A percentile compares a stretch with the other conserved stretches of the same genome.
Conservation (phyloP, 2,888 invertebrate species). For the Tipula unca region DNA sequence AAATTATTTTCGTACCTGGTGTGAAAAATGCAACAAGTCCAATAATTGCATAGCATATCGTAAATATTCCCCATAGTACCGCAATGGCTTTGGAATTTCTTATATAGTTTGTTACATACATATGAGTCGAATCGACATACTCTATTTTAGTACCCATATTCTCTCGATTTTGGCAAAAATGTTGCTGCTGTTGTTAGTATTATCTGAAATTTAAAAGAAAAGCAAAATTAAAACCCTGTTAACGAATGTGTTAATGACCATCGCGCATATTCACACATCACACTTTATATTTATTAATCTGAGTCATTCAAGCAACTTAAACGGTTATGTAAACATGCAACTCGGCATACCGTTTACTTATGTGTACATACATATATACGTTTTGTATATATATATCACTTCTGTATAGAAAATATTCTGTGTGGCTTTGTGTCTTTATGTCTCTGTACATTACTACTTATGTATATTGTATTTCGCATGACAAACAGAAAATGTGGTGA, state of each 20-base stretch:
- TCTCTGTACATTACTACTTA: background rate
- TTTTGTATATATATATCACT: background rate
- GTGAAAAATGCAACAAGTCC: constrained; percentile 91
- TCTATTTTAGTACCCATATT: constrained; percentile 84
- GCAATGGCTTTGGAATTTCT: constrained; percentile 91
- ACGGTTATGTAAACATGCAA: background rate
- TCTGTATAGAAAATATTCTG: background rate
- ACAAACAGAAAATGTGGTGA: background rate
- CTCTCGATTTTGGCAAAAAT: background rate
- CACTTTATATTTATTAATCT: background rate
- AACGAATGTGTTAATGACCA: background rate
- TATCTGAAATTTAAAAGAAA: background rate
- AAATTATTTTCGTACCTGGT: constrained; percentile 45
- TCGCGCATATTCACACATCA: background rate
- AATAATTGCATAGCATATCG: constrained; percentile 94
- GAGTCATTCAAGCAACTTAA: background rate
- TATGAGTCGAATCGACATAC: constrained; percentile 83
- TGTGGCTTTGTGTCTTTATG: background rate
- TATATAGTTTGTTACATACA: constrained; percentile 84
- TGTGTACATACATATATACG: background rate
- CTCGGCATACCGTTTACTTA: background rate
- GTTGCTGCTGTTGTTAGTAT: background rate
- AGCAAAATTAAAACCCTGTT: background rate
- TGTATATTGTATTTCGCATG: background rate
- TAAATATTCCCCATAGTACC: constrained; percentile 95